Base-by-base conservation (phyloP, 2,888 invertebrate species). In the Tenthredo scrophulariae region DNA sequence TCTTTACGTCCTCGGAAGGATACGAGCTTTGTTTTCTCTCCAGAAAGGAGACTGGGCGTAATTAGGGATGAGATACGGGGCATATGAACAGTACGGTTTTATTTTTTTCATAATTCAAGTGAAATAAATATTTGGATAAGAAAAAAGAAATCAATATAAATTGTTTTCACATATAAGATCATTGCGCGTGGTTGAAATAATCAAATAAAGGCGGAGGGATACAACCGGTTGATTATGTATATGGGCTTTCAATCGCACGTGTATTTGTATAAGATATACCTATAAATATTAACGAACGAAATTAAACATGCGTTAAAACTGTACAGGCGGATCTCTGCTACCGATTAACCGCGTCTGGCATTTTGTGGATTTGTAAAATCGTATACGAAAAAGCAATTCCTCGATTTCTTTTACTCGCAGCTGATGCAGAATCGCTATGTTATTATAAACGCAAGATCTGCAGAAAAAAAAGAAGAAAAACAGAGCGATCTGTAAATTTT, bases 191-290 rank as follows among this genome's bases (percentile, higher is more conserved):
- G 33, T 67, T 67, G 26, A 29, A 15, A 33, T 67, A 67, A 67
- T 67, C 26, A 18, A 67, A 67, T 33, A 15, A 29, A 33, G 18
- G 29, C 67, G 15, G 29, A 29, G 15, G 67, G 33, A 33, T 67
- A 67, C 15, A 67, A 67, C 26, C 33, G 67, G 15, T 67, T 33
- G 67, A 67, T 67, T 33, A 33, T 7, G 67, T 67, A 67, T 67
- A 33, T 29, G 18, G 67, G 3, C 37, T 6, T 33, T 13, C 67
- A 33, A 33, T 33, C 62, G 13, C 13, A 33, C 67, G 67, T 67
- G 15, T 33, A 67, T 67, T 67, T 33, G 13, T 33, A 33, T 33
- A 33, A 67, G 33, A 33, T 67, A 67, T 62, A n/a, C n/a, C n/a
- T n/a, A 62, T 62, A 26, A 26, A 26, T 62, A 67, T 26, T 15